These are phyloP conservation scores for Lethenteron reissneri DNA, from an alignment of 2,113 vertebrate species.

Conservation along the genomic window DNA sequence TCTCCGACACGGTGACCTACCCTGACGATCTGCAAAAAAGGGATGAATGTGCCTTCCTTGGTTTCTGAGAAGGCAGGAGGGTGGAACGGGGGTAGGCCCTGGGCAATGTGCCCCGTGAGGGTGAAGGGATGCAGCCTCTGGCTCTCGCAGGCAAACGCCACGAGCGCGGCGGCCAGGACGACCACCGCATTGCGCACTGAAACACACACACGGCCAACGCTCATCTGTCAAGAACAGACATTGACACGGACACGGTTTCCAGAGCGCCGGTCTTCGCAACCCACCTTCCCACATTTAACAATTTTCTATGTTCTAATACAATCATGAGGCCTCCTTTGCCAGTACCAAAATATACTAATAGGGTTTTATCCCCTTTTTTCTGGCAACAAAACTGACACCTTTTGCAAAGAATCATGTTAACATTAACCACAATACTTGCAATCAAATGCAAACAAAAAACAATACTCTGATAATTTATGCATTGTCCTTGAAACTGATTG, in stretches of 20 bases:
- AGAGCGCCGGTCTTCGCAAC: background rate
- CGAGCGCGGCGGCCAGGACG: slow-evolving; percentile 45
- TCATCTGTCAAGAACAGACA: background rate
- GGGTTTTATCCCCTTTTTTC: no score
- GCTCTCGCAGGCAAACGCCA: slow-evolving; percentile 47
- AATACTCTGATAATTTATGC: no score
- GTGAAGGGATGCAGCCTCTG: slow-evolving; percentile 36
- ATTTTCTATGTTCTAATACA: no score
- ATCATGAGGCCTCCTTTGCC: no score
- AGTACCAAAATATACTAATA: no score
- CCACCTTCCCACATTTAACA: background rate
- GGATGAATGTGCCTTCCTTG: slow-evolving; percentile 28
- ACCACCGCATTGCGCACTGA: slow-evolving; percentile 61
- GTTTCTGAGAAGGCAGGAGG: slow-evolving; percentile 34
- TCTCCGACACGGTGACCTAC: slow-evolving; percentile 12
- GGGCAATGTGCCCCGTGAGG: slow-evolving; percentile 41
- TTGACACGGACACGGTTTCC: no score
- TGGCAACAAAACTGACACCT: no score
- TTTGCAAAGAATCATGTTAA: no score
- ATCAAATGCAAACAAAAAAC: no score
- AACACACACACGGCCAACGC: background rate
- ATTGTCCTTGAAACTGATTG: no score
- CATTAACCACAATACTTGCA: no score
- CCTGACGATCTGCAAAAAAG: slow-evolving; percentile 42
- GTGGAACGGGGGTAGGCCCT: slow-evolving; percentile 42